phyloP scores from a whole-genome alignment of 2,797 vertebrate genomes.

The Psittacula derbiana region DNA sequence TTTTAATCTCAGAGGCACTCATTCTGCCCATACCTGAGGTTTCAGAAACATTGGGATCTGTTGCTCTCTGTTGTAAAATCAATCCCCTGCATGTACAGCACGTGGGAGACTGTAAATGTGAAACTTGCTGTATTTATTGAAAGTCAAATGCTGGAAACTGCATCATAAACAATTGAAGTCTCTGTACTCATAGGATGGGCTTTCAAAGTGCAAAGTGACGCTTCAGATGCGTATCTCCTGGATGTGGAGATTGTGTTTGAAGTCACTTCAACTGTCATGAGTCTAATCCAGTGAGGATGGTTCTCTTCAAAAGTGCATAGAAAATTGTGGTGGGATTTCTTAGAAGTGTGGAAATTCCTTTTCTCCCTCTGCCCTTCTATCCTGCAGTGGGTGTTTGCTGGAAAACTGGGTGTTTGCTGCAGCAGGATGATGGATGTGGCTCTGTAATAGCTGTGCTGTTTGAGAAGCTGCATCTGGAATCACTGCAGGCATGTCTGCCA shows the following conservation, averaged over 20 bases:
- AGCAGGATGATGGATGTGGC: not conserved
- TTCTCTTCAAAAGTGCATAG: not conserved
- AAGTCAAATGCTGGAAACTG: not conserved
- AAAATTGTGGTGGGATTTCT: not conserved
- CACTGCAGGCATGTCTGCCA: not conserved
- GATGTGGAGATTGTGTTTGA: not conserved
- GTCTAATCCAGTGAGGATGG: not conserved
- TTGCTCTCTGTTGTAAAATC: slow-evolving; percentile 27
- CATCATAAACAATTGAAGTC: not conserved
- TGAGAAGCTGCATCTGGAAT: not conserved
- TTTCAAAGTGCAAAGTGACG: not conserved
- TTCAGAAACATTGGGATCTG: slow-evolving; percentile 52
- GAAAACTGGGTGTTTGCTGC: not conserved
- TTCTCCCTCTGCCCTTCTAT: not conserved
- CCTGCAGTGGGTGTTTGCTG: not conserved
- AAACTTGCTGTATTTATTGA: not conserved
- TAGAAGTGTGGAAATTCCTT: not conserved
- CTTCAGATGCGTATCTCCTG: not conserved
- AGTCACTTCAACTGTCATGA: not conserved
- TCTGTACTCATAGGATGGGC: not conserved
- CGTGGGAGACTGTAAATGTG: not conserved
- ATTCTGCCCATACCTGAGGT: not conserved
- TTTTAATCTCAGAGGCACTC: slow-evolving; percentile 31
- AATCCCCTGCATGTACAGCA: not conserved
- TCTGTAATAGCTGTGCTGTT: not conserved